Evolutionary conservation across 1,140 invertebrate genomes (phyloP).

Genomic region (Drosophila pruinosa): DNA sequence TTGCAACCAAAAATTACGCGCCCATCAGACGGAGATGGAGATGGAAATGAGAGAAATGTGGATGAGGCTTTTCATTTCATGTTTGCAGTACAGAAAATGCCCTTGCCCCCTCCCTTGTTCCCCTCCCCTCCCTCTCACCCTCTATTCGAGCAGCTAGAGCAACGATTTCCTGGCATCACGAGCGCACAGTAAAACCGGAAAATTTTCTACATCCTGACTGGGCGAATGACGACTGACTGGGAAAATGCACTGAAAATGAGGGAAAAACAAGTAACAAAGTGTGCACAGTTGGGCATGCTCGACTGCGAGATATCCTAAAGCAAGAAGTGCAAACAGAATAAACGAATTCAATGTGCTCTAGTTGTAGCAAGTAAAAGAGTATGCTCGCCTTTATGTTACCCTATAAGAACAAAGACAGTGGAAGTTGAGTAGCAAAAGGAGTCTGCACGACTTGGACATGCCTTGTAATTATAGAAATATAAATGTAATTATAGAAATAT

Average conservation of each 20-base stretch:
- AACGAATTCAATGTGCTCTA: too few relatives aligned
- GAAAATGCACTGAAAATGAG: constrained; percentile 55
- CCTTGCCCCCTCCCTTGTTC: background rate
- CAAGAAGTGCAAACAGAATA: too few relatives aligned
- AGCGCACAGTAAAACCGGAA: constrained; percentile 73
- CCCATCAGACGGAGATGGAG: constrained; percentile 43
- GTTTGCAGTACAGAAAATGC: constrained; percentile 7
- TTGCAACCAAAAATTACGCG: constrained; percentile 58
- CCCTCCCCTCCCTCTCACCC: background rate
- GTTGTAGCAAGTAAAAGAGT: too few relatives aligned
- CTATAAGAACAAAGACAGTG: too few relatives aligned
- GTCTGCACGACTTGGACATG: too few relatives aligned
- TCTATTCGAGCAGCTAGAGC: constrained; percentile 20
- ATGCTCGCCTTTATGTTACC: too few relatives aligned
- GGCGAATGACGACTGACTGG: constrained; percentile 42
- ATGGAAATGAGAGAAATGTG: background rate
- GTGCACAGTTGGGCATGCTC: background rate
- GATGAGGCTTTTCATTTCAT: constrained; percentile 60
- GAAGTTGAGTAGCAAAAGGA: too few relatives aligned
- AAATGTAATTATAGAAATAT: too few relatives aligned
- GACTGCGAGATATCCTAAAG: background rate
- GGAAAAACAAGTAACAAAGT: constrained; percentile 8
- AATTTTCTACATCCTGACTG: constrained; percentile 75
- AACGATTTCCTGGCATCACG: constrained; percentile 71
- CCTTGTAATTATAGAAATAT: too few relatives aligned